Percentiles rank a stretch among this genome's conserved stretches.
Evolutionary conservation across 2,113 vertebrate genomes (phyloP).

Genomic region (Axis porcinus): DNA sequence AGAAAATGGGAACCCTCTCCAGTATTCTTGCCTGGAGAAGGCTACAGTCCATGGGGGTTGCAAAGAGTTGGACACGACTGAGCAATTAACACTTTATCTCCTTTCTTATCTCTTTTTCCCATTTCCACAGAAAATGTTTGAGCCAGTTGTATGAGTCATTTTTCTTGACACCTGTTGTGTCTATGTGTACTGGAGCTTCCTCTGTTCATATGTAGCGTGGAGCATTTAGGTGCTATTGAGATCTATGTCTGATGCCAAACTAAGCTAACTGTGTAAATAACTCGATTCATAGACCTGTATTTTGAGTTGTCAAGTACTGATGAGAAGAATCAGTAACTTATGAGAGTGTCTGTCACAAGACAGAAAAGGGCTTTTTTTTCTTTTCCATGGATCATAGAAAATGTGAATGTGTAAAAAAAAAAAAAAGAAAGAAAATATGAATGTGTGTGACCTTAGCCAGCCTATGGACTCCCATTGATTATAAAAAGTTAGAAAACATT

Average conservation of each 20-base stretch:
- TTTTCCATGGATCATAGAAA: not conserved
- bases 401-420: not conserved
- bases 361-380: not conserved
- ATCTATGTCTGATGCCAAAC: not conserved
- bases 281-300: not conserved
- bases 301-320: not conserved
- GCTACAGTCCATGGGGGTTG: not conserved
- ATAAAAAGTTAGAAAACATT: not conserved
- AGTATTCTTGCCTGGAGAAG: not conserved
- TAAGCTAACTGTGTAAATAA: not conserved
- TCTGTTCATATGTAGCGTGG: fast-evolving
- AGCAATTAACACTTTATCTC: not conserved
- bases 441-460: not conserved
- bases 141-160: not conserved
- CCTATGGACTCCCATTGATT: not conserved
- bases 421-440: not conserved
- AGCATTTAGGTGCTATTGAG: not conserved
- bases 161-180: not conserved
- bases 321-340: not conserved
- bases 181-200: fast-evolving
- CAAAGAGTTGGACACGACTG: not conserved
- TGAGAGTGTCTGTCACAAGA: not conserved
- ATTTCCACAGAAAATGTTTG: not conserved
- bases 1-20: not conserved
- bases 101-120: not conserved